Percentiles rank a stretch among this genome's conserved stretches.
Conservation (phyloP, 2,888 invertebrate species). For the Panzeria rudis region DNA sequence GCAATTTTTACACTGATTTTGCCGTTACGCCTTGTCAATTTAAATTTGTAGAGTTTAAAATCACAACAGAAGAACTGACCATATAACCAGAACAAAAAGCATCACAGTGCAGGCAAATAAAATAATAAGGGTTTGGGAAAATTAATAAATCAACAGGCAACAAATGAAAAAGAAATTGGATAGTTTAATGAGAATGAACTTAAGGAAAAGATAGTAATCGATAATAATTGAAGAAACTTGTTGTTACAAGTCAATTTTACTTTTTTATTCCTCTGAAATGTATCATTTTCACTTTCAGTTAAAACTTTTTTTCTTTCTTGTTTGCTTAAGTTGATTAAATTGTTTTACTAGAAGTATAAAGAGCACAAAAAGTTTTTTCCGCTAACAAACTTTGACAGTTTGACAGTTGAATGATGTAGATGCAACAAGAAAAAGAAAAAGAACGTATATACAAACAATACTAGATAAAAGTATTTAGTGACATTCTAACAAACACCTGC, state of each 20-base stretch:
- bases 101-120: neutral
- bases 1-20: conserved; percentile 3
- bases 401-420: conserved; percentile 59
- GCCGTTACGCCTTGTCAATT: conserved; percentile 62
- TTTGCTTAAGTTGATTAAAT: conserved; percentile 31
- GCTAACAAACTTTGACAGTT: conserved; percentile 60
- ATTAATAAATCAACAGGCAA: too few relatives aligned
- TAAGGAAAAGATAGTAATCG: neutral
- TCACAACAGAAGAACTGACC: conserved; percentile 37
- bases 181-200: neutral
- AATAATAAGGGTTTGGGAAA: conserved; percentile 13
- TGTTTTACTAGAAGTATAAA: conserved; percentile 14
- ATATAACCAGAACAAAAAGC: conserved; percentile 13
- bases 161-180: conserved; percentile 9
- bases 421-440: conserved; percentile 16
- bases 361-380: conserved; percentile 21
- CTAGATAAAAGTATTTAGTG: neutral
- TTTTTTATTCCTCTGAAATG: neutral
- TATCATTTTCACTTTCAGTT: conserved; percentile 53
- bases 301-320: neutral
- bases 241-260: neutral
- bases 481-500: conserved; percentile 47
- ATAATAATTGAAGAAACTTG: neutral
- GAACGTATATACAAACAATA: neutral
- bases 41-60: conserved; percentile 24